A percentile compares a stretch with the other conserved stretches of the same genome.
These are phyloP conservation scores for Tetanocera ferruginea DNA, from an alignment of 2,888 invertebrate species.

Conservation along the genomic window DNA sequence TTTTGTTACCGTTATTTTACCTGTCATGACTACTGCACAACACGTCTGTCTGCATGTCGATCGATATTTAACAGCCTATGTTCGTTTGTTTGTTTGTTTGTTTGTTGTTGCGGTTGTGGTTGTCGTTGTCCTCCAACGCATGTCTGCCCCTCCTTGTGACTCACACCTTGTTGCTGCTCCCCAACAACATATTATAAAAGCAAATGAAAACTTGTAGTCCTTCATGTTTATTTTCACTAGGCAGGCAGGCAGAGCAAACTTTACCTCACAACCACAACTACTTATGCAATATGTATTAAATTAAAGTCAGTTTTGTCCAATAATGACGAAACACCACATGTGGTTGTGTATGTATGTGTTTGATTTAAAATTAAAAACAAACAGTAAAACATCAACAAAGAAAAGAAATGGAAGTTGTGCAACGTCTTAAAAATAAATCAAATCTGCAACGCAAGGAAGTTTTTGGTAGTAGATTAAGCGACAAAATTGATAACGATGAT, in stretches of 20 bases:
- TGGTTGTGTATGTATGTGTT: not conserved
- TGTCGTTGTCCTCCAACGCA: slow-evolving; percentile 60
- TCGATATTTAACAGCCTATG: slow-evolving; percentile 59
- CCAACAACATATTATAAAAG: not conserved
- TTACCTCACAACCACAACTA: not conserved
- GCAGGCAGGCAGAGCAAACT: no score
- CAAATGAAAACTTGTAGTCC: slow-evolving; percentile 16
- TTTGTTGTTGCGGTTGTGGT: slow-evolving; percentile 10
- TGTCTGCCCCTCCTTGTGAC: slow-evolving; percentile 40
- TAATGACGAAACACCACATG: slow-evolving; percentile 29
- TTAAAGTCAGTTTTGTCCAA: slow-evolving; percentile 7
- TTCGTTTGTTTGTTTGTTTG: slow-evolving; percentile 25
- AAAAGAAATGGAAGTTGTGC: not conserved
- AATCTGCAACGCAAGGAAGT: no score
- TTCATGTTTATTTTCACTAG: slow-evolving; percentile 10
- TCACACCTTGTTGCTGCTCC: slow-evolving; percentile 6
- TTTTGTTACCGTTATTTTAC: no score
- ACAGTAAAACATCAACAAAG: slow-evolving; percentile 14
- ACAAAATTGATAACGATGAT: not conserved
- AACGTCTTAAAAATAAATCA: no score
- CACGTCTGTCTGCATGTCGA: slow-evolving; percentile 48
- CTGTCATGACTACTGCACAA: no score
- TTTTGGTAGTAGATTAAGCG: not conserved
- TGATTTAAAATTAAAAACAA: not conserved
- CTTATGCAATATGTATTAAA: slow-evolving; percentile 21